phyloP scores from a whole-genome alignment of 1,140 invertebrate genomes.

The Rhopalosiphum maidis region DNA sequence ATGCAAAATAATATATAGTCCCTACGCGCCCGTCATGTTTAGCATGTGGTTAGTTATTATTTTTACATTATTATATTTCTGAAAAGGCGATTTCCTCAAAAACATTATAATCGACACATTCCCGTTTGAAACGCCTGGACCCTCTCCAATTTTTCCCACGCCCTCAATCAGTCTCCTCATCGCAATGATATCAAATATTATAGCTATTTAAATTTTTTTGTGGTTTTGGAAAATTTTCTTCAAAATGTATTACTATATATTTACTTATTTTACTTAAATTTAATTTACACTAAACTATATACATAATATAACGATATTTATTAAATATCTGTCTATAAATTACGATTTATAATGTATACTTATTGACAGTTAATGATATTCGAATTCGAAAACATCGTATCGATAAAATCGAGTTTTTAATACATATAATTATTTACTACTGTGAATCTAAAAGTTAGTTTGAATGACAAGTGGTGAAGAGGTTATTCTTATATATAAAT shows the following conservation, averaged over 20 bases:
- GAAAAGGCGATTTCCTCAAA: neutral
- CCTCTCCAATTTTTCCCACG: too few species aligned
- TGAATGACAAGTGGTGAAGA: too few species aligned
- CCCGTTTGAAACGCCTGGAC: neutral
- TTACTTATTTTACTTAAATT: neutral
- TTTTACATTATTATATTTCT: conserved; percentile 3
- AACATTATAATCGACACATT: neutral
- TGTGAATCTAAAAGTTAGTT: too few species aligned
- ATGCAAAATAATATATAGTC: neutral
- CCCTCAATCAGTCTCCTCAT: neutral
- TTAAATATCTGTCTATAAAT: neutral
- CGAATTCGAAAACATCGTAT: neutral
- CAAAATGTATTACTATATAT: neutral
- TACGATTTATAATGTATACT: neutral
- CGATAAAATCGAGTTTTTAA: too few species aligned
- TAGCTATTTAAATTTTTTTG: neutral
- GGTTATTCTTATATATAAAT: too few species aligned
- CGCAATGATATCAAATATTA: neutral
- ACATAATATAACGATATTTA: neutral
- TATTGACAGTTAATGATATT: neutral
- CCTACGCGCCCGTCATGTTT: neutral
- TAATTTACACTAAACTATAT: neutral
- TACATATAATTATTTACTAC: too few species aligned
- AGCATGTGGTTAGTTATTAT: neutral
- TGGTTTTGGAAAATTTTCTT: neutral